phyloP scores from a whole-genome alignment of 2,888 invertebrate genomes.

The Tiliacea aurago region DNA sequence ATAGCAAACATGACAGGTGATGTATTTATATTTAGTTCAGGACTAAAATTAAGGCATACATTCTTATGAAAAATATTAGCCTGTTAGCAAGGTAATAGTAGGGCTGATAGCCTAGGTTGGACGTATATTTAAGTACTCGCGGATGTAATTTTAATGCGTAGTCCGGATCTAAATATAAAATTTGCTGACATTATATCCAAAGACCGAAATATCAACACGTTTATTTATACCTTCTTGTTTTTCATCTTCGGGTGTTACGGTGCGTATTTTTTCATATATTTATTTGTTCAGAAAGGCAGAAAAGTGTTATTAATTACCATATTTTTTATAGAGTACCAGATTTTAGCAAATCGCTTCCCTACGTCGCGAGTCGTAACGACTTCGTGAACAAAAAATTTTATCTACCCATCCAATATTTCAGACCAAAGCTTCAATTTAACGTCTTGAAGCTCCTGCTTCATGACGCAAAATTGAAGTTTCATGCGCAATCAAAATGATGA shows the following conservation, averaged over 20 bases:
- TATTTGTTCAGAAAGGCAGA: slow-evolving; percentile 32
- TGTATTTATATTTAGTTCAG: slow-evolving; percentile 44
- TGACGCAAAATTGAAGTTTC: slow-evolving; percentile 57
- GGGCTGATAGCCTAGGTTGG: neutral
- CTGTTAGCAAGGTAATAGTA: neutral
- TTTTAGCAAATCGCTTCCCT: slow-evolving; percentile 24
- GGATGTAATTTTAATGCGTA: neutral
- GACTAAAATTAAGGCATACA: neutral
- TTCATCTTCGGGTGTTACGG: neutral
- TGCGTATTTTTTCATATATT: slow-evolving; percentile 16
- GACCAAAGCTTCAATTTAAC: no score
- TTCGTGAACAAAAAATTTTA: slow-evolving; percentile 35
- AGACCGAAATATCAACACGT: neutral
- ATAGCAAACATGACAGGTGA: slow-evolving; percentile 58
- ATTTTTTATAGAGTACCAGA: neutral
- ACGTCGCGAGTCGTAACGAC: slow-evolving; percentile 2
- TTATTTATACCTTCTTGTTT: slow-evolving; percentile 9
- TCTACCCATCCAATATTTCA: slow-evolving; percentile 59
- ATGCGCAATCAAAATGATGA: slow-evolving; percentile 59
- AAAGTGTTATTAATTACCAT: slow-evolving; percentile 20
- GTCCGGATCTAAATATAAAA: neutral
- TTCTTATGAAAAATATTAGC: neutral
- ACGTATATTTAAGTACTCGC: neutral
- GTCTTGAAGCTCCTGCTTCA: slow-evolving; percentile 41
- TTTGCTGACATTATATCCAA: neutral